Percentiles rank a stretch among this genome's conserved stretches.
Conservation (phyloP, 2,113 vertebrate genomes). For the Dolichallabes microphthalmus region DNA sequence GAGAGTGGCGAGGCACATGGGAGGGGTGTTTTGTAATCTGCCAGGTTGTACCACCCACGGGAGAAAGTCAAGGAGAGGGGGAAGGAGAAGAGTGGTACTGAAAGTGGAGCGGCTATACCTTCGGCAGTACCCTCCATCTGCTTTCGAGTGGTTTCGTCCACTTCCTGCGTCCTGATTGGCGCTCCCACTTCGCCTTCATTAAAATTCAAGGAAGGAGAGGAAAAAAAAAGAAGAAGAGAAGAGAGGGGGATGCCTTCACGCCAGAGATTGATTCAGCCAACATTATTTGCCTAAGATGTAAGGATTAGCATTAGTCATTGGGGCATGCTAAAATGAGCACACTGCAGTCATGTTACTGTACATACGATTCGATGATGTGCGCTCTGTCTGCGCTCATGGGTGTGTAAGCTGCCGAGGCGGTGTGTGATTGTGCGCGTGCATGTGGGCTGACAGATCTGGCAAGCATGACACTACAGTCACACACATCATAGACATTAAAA, state of each 20-base stretch:
- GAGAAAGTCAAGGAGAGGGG: conserved; percentile 53
- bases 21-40: conserved; percentile 88
- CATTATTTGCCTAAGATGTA: conserved; percentile 53
- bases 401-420: conserved; percentile 34
- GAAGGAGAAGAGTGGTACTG: conserved; percentile 21
- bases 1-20: conserved; percentile 77
- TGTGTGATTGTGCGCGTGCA: conserved; percentile 4
- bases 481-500: conserved; percentile 23
- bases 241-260: conserved; percentile 54
- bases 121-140: conserved; percentile 67
- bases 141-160: conserved; percentile 63
- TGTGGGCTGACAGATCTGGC: conserved; percentile 45
- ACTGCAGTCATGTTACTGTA: conserved; percentile 36
- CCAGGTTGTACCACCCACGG: conserved; percentile 81
- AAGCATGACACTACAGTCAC: conserved; percentile 38
- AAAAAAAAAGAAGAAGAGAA: conserved; percentile 50
- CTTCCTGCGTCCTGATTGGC: conserved; percentile 60
- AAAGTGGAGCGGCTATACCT: conserved; percentile 60
- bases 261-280: conserved; percentile 58
- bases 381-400: conserved; percentile 6
- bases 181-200: conserved; percentile 63
- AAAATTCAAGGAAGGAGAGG: conserved; percentile 57
- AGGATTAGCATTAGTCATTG: conserved; percentile 44
- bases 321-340: conserved; percentile 38
- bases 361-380: conserved; percentile 6